Evolutionary conservation across 2,888 invertebrate genomes (phyloP), one percentile per base, ranked within the genome.

Genomic region (Ypsolopha sequella): DNA sequence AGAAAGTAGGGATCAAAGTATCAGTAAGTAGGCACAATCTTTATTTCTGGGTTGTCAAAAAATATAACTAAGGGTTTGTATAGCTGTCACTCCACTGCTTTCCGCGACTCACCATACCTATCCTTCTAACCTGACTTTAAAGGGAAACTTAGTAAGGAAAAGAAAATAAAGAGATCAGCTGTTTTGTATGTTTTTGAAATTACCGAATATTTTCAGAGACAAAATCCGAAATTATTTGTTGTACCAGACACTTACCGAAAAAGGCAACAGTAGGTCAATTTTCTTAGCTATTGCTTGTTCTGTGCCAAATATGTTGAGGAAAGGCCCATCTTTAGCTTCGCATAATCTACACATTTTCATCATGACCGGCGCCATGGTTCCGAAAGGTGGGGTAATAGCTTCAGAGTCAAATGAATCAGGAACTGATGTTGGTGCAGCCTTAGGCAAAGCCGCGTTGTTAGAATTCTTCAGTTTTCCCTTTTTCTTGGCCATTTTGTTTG

Each of bases 281-380:
- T 84, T 86, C 58, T 73, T 81, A 0, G 81, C 75, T n/a, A 74
- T 78, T 10, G 72, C 58, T 60, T 75, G 78, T 50, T 81, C 86
- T 41, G 74, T 64, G 46, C 80, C 84, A 55, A 87, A 87, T 54
- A 87, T 87, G 54, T 87, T 80, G 7, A 85, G 68, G 55, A 87
- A 87, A 1, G 87, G 87, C 0, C 87, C 87, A 65, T 84, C 81
- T 66, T 80, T 82, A 41, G 73, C 60, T 59, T 81, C 87, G 56
- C 87, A 87, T 1, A 87, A 64, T 51, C 87, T 67, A 60, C 87
- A 87, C 13, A 85, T 68, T 68, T 85, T 86, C 52, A 75, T 54
- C 39, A 75, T 61, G 36, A 74, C 63, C 39, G 68, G 61, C 47
- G 66, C 64, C 8, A 62, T 59, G 10, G 70, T 53, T 55, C 59